Base-by-base conservation (phyloP, 2,113 vertebrate genomes). In the Chaenocephalus aceratus region DNA sequence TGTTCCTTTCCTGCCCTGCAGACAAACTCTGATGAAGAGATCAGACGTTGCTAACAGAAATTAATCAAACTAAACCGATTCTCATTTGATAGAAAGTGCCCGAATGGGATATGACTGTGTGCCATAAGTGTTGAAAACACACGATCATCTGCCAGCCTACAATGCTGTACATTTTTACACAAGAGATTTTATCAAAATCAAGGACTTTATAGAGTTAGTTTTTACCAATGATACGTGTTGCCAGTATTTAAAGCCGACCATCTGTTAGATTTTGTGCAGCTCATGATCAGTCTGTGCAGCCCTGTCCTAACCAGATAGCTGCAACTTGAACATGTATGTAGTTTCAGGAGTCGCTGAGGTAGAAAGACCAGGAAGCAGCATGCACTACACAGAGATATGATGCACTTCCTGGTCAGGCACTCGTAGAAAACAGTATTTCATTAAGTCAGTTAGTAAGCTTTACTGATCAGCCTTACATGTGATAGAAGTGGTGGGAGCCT, bases 131-230 rank as follows among this genome's bases (percentile, higher is more conserved):
- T 89, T 80, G 23, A 83, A 62, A 85, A 82, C 67, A 78, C 80
- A 74, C 75, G 69, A 77, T 88, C 79, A 85, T 75, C 88, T 90
- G 90, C 91, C 90, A 91, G 89, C 91, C 90, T 88, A 85, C 15
- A 44, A 87, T 85, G 83, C 81, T 85, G 83, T 84, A 89, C 67
- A 84, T 91, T 90, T 90, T 87, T 90, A 88, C 87, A 88, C 81
- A 83, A 86, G 71, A 89, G 84, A 88, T 88, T 89, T 87, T 87
- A 91, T 90, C 64, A 7, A 80, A 82, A 82, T 89, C 87, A 56
- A 30, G 76, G 88, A 92, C 86, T 88, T 91, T 89, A 49, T 81
- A 85, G 87, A 84, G 81, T 83, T 93, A 90, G 83, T 89, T 91
- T 92, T 87, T 92, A 91, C 52, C 44, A 86, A 85, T 85, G 72